Base-by-base conservation (phyloP, 2,888 invertebrate species). In the Tryphoninae sp. region DNA sequence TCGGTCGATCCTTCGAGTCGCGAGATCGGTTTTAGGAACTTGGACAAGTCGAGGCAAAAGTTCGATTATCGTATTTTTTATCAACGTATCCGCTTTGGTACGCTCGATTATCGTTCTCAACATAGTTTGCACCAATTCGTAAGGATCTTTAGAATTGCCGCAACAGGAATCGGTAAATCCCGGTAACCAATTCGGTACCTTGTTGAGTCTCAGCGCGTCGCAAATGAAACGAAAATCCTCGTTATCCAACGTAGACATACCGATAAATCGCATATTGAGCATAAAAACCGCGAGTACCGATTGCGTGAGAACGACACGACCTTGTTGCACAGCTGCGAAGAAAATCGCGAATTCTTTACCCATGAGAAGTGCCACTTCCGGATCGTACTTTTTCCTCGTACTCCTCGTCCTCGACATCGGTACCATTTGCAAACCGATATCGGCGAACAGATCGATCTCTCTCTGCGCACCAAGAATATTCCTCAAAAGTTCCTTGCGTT, bases 271-370 rank as follows among this genome's bases (percentile, higher is more conserved):
- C 19, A 19, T 19, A 19, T 19, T 19, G 19, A 19, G 19, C 19
- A 19, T 19, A 19, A 19, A 19, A 19, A 19, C 19, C 19, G 19
- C 19, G 19, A 19, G 19, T 19, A 19, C 19, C 19, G 19, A 19
- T 19, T 19, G 19, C 19, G 19, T 19, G 0, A 19, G 19, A 19
- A 19, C 19, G 1, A 19, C 19, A 19, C 19, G 19, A 19, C 19
- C 19, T 1, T 19, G 19, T 19, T 19, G 19, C 19, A 19, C 19
- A 19, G 19, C 19, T 19, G 19, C 19, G 19, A 84, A 85, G 1
- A 86, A 80, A 7, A 69, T 49, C 0, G 86, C 80, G 33, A 86
- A 84, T 49, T 83, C 83, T 22, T 68, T 76, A 13, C 86, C 86
- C 62, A 83, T 58, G 22, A 55, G 8, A 0, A n/a, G 51, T 23